Evolutionary conservation across 1,140 invertebrate species (phyloP).

Genomic region (Conus betulinus): DNA sequence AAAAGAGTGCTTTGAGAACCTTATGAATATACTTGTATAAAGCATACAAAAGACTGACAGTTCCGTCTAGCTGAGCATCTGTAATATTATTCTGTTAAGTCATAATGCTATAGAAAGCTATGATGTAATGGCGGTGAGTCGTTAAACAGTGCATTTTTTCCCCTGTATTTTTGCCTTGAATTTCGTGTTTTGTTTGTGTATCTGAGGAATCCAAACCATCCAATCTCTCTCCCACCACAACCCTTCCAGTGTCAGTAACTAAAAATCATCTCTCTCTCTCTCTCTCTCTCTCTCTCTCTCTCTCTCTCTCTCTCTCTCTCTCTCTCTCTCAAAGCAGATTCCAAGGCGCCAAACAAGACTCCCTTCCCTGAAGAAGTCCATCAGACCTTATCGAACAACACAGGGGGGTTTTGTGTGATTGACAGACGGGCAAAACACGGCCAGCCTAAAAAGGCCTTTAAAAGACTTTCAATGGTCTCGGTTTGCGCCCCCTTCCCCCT

Average conservation of each 20-base stretch:
- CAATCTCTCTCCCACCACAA: neutral
- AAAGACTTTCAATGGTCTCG: neutral
- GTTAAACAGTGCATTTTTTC: too few species aligned
- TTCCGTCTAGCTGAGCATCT: too few species aligned
- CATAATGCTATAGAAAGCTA: too few species aligned
- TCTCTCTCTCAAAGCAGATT: neutral
- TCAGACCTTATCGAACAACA: conserved; percentile 7
- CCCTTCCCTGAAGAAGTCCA: neutral
- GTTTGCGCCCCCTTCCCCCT: neutral
- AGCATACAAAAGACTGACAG: too few species aligned
- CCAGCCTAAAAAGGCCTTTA: neutral
- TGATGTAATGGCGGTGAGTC: too few species aligned
- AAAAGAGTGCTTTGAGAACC: too few species aligned
- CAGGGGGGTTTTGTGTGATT: neutral
- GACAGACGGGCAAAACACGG: neutral
- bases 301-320: neutral
- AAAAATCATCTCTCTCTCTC: neutral
- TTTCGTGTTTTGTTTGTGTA: too few species aligned
- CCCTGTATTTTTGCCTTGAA: too few species aligned
- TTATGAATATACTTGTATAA: too few species aligned
- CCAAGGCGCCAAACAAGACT: neutral
- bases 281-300: neutral
- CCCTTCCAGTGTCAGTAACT: too few species aligned
- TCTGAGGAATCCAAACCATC: too few species aligned
- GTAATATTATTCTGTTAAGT: too few species aligned